Percentiles rank a stretch among this genome's conserved stretches.
phyloP scores from a whole-genome alignment of 2,888 invertebrate genomes.

The Halictus quadricinctus region DNA sequence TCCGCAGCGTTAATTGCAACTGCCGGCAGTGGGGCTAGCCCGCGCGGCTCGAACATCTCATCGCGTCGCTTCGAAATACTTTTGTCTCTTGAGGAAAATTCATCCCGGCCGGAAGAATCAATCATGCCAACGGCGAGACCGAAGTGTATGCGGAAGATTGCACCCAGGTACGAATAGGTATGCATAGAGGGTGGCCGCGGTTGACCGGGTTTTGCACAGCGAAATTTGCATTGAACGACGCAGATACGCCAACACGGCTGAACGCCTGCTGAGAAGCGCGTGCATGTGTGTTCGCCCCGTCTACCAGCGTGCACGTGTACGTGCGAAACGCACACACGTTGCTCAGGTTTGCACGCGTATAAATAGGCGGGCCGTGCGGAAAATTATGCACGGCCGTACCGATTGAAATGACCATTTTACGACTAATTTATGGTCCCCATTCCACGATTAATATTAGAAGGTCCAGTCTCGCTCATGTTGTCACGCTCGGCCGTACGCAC shows the following conservation, averaged over 20 bases:
- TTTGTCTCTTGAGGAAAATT: background rate
- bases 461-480: background rate
- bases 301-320: too few species aligned
- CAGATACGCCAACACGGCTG: constrained; percentile 67
- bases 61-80: constrained; percentile 7
- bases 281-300: background rate
- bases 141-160: constrained; percentile 38
- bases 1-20: background rate
- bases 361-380: constrained; percentile 24
- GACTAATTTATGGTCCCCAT: constrained; percentile 1
- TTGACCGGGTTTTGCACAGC: constrained; percentile 71
- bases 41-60: background rate
- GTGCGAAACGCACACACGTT: background rate
- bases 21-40: background rate
- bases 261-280: constrained; percentile 49
- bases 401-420: constrained; percentile 17
- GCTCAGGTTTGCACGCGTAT: background rate
- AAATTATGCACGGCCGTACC: constrained; percentile 28
- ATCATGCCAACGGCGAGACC: constrained; percentile 26
- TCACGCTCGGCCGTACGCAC: background rate
- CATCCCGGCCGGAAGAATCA: constrained; percentile 46
- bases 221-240: constrained; percentile 76
- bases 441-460: background rate
- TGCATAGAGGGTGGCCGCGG: constrained; percentile 63
- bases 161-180: constrained; percentile 25